These are phyloP conservation scores for Allygus modestus DNA, from an alignment of 2,888 invertebrate species.

Conservation along the genomic window DNA sequence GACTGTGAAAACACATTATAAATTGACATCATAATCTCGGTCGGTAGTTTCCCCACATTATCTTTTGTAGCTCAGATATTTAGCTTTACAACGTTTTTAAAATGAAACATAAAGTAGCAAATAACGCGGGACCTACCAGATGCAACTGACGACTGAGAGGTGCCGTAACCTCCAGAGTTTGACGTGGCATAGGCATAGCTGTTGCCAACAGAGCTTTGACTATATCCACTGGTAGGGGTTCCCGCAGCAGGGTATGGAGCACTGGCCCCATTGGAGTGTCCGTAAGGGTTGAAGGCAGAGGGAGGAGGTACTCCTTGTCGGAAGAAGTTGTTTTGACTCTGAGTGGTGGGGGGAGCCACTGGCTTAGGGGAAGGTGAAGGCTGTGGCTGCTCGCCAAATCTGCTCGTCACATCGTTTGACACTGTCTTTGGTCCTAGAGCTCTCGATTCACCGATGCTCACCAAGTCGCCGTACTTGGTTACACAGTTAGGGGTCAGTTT, in stretches of 20 bases:
- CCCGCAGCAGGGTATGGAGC: background rate
- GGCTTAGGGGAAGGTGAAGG: background rate
- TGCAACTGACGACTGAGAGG: background rate
- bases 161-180: background rate
- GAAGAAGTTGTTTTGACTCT: background rate
- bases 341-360: background rate
- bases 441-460: background rate
- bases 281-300: conserved; percentile 12
- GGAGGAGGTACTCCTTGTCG: background rate
- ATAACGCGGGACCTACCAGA: background rate
- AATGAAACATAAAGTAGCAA: no score
- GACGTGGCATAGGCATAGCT: background rate
- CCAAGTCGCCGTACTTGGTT: background rate
- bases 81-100: no score
- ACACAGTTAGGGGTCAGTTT: conserved; percentile 27
- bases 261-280: background rate
- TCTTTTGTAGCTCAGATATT: no score
- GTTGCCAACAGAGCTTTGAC: background rate
- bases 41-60: no score
- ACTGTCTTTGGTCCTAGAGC: conserved; percentile 24
- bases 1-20: no score
- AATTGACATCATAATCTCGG: no score
- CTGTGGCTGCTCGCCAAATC: background rate
- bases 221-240: background rate
- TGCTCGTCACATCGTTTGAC: background rate